A percentile compares a stretch with the other conserved stretches of the same genome.
These are phyloP conservation scores for Sebastes miniatus DNA, from an alignment of 2,797 vertebrate species.

Conservation along the genomic window DNA sequence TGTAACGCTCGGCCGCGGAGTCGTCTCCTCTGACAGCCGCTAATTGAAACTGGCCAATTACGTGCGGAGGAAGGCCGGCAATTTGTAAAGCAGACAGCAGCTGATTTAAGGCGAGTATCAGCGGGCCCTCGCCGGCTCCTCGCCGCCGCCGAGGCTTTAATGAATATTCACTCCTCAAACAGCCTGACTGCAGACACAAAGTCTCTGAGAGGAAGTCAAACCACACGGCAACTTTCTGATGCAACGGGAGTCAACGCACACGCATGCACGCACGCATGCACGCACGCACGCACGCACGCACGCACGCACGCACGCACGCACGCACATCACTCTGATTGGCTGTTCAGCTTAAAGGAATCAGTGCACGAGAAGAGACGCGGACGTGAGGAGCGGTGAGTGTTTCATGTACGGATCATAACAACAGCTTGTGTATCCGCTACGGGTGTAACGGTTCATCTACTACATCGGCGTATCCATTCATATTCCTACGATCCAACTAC, in stretches of 20 bases:
- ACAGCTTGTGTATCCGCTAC: too few species aligned
- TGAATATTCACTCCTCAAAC: conserved; percentile 65
- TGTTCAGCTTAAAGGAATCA: too few species aligned
- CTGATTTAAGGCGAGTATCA: conserved; percentile 59
- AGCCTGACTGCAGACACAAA: conserved; percentile 17
- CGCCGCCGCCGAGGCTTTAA: conserved; percentile 26
- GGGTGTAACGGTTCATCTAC: too few species aligned
- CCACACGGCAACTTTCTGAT: background rate
- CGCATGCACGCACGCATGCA: background rate
- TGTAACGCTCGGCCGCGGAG: conserved; percentile 32
- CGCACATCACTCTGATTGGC: too few species aligned
- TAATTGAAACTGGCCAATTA: conserved; percentile 81
- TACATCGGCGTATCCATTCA: too few species aligned
- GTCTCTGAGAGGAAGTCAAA: conserved; percentile 31
- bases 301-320: background rate
- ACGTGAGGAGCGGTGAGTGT: too few species aligned
- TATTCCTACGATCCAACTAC: too few species aligned
- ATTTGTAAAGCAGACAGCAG: conserved; percentile 71
- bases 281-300: too few species aligned
- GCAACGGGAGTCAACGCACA: conserved; percentile 22
- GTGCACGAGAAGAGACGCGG: too few species aligned
- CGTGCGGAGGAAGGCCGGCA: conserved; percentile 35
- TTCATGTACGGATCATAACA: too few species aligned
- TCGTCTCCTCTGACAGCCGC: conserved; percentile 63
- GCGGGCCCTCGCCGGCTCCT: conserved; percentile 14